phyloP scores from a whole-genome alignment of 2,113 vertebrate genomes.

The Nematolebias whitei region DNA sequence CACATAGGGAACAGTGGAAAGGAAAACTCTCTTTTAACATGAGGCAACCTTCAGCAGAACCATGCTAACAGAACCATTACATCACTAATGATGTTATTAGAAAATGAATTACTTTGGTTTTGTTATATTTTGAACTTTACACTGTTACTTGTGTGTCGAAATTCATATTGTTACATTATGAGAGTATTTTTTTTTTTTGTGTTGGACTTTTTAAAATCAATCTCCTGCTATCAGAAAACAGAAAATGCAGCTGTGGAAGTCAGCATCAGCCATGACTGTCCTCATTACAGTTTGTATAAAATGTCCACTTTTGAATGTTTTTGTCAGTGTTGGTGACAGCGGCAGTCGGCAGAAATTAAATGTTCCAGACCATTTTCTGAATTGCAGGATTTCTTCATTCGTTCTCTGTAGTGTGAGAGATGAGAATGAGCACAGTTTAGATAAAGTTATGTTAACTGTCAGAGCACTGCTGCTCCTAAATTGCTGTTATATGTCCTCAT shows the following conservation, averaged over 20 bases:
- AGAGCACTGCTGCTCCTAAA: slow-evolving; percentile 40
- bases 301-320: neutral
- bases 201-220: neutral
- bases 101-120: too few relatives aligned
- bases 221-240: neutral
- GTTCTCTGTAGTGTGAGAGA: slow-evolving; percentile 4
- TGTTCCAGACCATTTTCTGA: slow-evolving; percentile 16
- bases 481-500: slow-evolving; percentile 60
- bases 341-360: slow-evolving; percentile 8
- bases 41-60: too few relatives aligned
- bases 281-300: neutral
- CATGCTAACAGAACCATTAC: too few relatives aligned
- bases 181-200: neutral
- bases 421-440: slow-evolving; percentile 34
- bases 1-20: too few relatives aligned
- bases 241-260: neutral
- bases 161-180: neutral
- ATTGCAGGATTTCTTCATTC: slow-evolving; percentile 18
- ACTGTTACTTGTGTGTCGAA: neutral
- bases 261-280: neutral
- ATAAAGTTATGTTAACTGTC: slow-evolving; percentile 58
- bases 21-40: too few relatives aligned
- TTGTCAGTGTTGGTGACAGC: slow-evolving; percentile 1
- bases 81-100: too few relatives aligned
- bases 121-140: neutral